Base-by-base conservation (phyloP, 1,140 invertebrate species). In the Venturia canescens region DNA sequence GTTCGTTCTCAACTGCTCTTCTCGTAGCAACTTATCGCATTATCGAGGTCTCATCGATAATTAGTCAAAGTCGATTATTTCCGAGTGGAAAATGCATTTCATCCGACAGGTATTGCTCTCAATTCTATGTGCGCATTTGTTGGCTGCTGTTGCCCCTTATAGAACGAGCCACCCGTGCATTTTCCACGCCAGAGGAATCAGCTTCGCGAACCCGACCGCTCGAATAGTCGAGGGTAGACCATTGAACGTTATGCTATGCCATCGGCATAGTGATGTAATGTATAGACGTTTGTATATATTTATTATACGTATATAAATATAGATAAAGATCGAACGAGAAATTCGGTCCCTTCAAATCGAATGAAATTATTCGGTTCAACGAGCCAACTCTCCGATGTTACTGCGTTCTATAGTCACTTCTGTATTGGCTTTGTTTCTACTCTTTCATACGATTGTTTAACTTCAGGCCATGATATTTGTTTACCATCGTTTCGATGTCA, bases 311-410 rank as follows among this genome's bases (percentile, higher is more conserved):
- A n/a, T 53, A n/a, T 53, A 15, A 16, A 53, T n/a, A 53, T n/a
- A 53, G 50, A 1, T 69, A 18, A 29, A 15, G 13, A 31, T 69
- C 60, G 27, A 74, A 74, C 71, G 53, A 50, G 38, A n/a, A 76
- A 74, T 75, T 78, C 71, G 77, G 75, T 78, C 71, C 67, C 75
- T 71, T 21, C 23, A 75, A 83, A 84, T 78, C 74, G 78, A 83
- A 82, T 80, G 80, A 85, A 86, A 86, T 87, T 86, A 86, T 84
- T 86, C 83, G 84, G 80, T 84, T 81, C 82, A 83, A 82, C 80
- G 84, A 78, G n/a, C 38, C 82, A 83, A 83, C 26, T 70, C 67
- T 53, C 18, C 26, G 60, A 63, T 63, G 60, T 15, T 69, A 69
- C 27, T 69, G 31, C 27, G 26, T 16, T 15, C 53, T 63, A 76